Evolutionary conservation across 2,888 invertebrate genomes (phyloP).

Genomic region (Noctua janthina): DNA sequence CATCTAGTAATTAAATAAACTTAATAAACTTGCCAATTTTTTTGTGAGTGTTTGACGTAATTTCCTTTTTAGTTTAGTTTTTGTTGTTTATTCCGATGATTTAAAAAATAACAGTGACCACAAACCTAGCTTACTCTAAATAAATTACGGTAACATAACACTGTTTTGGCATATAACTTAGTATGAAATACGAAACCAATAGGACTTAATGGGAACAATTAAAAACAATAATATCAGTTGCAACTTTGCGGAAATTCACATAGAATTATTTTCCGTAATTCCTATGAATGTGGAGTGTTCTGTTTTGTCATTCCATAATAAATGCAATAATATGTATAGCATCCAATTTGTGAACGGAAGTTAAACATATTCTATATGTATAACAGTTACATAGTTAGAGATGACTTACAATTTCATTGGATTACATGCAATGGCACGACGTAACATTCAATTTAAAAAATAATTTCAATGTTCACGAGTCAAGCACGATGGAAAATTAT

Average conservation of each 20-base stretch:
- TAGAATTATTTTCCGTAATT: constrained; percentile 33
- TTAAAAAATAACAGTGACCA: constrained; percentile 14
- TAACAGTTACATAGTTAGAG: constrained; percentile 59
- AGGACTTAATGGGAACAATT: constrained; percentile 36
- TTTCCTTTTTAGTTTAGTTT: constrained; percentile 10
- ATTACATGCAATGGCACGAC: constrained; percentile 73
- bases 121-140: too few species aligned
- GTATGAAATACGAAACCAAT: constrained; percentile 37
- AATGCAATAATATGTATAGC: background rate
- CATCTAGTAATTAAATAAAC: constrained; percentile 37
- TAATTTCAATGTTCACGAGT: constrained; percentile 29
- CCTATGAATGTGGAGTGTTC: constrained; percentile 4
- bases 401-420: constrained; percentile 83
- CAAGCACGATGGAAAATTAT: background rate
- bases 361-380: constrained; percentile 35
- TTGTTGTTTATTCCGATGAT: background rate
- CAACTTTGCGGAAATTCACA: constrained; percentile 49
- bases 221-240: constrained; percentile 40
- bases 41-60: constrained; percentile 16
- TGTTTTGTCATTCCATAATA: constrained; percentile 9
- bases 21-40: constrained; percentile 42
- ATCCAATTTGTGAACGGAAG: constrained; percentile 42
- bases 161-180: background rate
- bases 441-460: constrained; percentile 56
- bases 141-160: constrained; percentile 6